Evolutionary conservation across 2,797 vertebrate genomes (phyloP).

Genomic region (Phataginus tetradactyla): DNA sequence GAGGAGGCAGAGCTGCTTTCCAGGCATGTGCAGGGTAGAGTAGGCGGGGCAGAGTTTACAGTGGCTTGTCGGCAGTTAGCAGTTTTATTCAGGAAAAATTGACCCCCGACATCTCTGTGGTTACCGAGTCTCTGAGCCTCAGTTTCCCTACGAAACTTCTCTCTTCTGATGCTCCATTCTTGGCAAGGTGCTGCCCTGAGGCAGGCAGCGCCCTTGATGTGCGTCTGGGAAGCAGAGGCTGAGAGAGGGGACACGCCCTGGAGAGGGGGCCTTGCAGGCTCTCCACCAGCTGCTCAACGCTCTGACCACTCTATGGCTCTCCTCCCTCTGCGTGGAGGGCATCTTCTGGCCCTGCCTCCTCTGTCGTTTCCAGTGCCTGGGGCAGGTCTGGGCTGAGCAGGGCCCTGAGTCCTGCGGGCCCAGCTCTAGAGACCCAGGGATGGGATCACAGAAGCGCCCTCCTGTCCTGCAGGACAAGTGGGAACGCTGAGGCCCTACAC

Average conservation of each 20-base stretch:
- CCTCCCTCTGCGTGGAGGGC: neutral
- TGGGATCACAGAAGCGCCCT: neutral
- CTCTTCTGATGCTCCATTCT: too few species aligned
- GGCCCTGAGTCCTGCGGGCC: too few species aligned
- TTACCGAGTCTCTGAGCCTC: neutral
- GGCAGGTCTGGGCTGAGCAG: neutral
- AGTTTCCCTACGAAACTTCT: neutral
- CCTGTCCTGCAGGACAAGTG: neutral
- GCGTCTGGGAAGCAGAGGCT: too few species aligned
- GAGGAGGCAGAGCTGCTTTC: fast-evolving
- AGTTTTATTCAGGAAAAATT: neutral
- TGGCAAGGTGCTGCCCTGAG: too few species aligned
- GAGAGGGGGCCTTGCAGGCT: neutral
- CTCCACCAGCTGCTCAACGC: fast-evolving
- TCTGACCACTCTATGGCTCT: neutral
- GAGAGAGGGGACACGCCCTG: too few species aligned
- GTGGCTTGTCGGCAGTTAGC: neutral
- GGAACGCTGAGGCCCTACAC: neutral
- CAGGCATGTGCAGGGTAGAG: neutral
- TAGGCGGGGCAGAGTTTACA: neutral
- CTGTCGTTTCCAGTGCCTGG: neutral
- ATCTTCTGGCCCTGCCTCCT: neutral
- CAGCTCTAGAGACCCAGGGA: neutral
- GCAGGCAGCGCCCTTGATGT: too few species aligned
- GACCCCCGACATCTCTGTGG: neutral